phyloP scores from a whole-genome alignment of 2,888 invertebrate species.

The Dyspetes luteomarginatus region DNA sequence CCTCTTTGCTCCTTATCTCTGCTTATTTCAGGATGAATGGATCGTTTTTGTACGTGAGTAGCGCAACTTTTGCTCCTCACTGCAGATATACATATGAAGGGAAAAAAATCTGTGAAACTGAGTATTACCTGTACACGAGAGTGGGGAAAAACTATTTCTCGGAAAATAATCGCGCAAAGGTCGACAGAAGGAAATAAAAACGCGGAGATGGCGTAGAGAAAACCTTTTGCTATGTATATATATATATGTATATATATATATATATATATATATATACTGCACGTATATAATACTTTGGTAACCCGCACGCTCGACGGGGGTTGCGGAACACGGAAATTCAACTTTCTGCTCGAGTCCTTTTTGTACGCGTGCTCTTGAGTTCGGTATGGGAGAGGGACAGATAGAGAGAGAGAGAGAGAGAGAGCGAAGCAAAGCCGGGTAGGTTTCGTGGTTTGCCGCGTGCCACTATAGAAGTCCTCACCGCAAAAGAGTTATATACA shows the following conservation, averaged over 20 bases:
- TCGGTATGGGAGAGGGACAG: not conserved
- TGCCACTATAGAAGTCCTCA: not conserved
- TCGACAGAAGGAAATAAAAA: not conserved
- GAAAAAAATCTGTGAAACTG: slow-evolving; percentile 11
- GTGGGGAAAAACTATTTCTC: slow-evolving; percentile 37
- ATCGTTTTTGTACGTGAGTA: slow-evolving; percentile 55
- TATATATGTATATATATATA: not conserved
- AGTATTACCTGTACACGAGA: slow-evolving; percentile 28
- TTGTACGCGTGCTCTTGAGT: not conserved
- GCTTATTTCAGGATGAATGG: slow-evolving; percentile 34
- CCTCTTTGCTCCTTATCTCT: slow-evolving; percentile 42
- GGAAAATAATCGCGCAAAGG: not conserved
- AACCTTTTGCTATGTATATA: not conserved
- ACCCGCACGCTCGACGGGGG: not conserved
- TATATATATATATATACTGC: not conserved
- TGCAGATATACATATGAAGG: not conserved
- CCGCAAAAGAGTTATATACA: not conserved
- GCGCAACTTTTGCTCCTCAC: slow-evolving; percentile 16
- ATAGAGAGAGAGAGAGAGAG: not conserved
- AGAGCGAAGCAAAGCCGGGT: not conserved
- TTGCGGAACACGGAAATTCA: slow-evolving; percentile 42
- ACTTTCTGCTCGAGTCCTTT: slow-evolving; percentile 22
- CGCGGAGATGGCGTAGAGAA: not conserved
- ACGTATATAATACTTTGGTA: no score
- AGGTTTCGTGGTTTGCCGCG: slow-evolving; percentile 9